Base-by-base conservation (phyloP, 2,888 invertebrate genomes). In the Chirona hameri region DNA sequence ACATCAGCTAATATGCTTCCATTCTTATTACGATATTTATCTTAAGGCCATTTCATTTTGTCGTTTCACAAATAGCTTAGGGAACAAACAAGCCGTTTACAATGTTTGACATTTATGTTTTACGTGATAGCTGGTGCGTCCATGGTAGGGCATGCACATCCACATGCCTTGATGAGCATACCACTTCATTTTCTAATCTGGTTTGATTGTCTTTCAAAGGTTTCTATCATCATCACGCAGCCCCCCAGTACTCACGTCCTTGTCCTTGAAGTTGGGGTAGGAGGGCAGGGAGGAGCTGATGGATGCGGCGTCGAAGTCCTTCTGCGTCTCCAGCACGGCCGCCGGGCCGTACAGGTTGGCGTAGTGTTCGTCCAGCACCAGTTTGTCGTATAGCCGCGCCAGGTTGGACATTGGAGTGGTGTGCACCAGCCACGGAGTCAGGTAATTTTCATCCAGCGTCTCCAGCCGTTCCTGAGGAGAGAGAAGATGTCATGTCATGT, bases 321-420 rank as follows among this genome's bases (percentile, higher is more conserved):
- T 65, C 65, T 65, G 65, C 27, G 65, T 65, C 69, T 84, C 83
- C 7, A 84, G 83, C 81, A 84, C 82, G 29, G 82, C 84, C 39
- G 83, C 84, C 15, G 84, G 84, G 2, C 84, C 84, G 76, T 84
- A 84, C 48, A 84, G 83, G n/a, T 84, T 84, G 46, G 84, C 84
- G 79, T 83, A 84, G 79, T 84, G 84, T 81, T 84, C 84, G 39
- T 76, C 76, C 39, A 76, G 39, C 21, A 39, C 76, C 31, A 76
- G 31, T n/a, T 76, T 31, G 39, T 76, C 76, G 76, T 76, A 76
- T 3, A 76, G 76, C 7, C 76, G 76, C 15, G 39, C 39, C 76
- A 76, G 31, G 18, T 9, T 10, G 15, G 39, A 39, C 39, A 39
- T 39, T 31, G 39, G 39, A 12, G 15, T 2, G 39, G 76, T 39